phyloP scores from a whole-genome alignment of 2,888 invertebrate species.

The Ormyrus labotus region DNA sequence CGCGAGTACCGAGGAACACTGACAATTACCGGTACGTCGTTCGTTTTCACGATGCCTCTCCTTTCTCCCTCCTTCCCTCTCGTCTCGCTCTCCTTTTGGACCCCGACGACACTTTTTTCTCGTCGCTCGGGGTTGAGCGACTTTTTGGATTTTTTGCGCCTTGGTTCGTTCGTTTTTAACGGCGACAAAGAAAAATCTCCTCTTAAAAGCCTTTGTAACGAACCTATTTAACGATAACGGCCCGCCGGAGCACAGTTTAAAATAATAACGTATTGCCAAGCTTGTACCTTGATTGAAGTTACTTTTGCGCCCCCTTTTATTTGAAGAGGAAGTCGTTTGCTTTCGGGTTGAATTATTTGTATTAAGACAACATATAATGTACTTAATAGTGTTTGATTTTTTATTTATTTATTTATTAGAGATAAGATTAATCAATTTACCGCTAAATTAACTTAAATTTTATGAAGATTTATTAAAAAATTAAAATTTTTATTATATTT shows the following conservation, averaged over 20 bases:
- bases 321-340: neutral
- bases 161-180: constrained; percentile 31
- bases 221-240: constrained; percentile 55
- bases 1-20: constrained; percentile 65
- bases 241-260: constrained; percentile 34
- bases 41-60: constrained; percentile 56
- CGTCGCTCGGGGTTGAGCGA: neutral
- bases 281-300: constrained; percentile 36
- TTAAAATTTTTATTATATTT: no score
- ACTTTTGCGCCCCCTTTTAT: constrained; percentile 19
- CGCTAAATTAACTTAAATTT: no score
- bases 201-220: constrained; percentile 56
- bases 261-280: constrained; percentile 50
- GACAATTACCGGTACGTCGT: constrained; percentile 68
- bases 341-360: constrained; percentile 7
- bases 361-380: no score
- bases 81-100: constrained; percentile 24
- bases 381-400: neutral
- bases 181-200: constrained; percentile 57
- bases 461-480: no score
- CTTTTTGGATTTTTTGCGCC: constrained; percentile 16
- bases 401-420: neutral
- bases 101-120: constrained; percentile 8
- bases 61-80: neutral
- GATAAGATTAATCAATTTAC: neutral